A percentile compares a stretch with the other conserved stretches of the same genome.
These are phyloP conservation scores for Mastigias papua DNA, from an alignment of 30 jellyfish, hydroid and myxozoan genomes.

Conservation along the genomic window DNA sequence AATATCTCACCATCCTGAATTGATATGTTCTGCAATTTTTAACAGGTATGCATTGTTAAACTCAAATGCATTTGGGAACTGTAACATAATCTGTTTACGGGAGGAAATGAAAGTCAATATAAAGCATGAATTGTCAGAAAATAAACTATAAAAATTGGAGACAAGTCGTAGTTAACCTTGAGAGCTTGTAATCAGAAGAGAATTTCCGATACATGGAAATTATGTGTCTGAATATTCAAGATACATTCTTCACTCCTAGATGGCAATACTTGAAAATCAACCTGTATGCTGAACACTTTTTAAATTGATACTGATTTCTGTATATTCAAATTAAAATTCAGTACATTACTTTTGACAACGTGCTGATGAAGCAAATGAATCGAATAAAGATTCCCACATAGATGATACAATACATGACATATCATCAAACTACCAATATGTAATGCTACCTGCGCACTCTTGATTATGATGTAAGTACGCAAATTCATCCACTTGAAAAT, in stretches of 20 bases:
- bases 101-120: not conserved
- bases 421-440: too few relatives aligned
- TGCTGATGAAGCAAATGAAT: too few relatives aligned
- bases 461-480: too few relatives aligned
- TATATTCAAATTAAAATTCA: too few relatives aligned
- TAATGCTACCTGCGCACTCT: too few relatives aligned
- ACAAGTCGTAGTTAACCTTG: not conserved
- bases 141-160: not conserved
- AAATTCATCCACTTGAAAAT: too few relatives aligned
- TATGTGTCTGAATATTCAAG: too few relatives aligned
- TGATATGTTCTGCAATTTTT: conserved; percentile 86
- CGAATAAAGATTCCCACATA: too few relatives aligned
- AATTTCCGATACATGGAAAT: not conserved
- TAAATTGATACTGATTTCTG: too few relatives aligned
- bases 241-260: not conserved
- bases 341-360: too few relatives aligned
- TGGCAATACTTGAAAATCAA: not conserved
- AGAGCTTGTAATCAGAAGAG: not conserved
- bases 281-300: not conserved
- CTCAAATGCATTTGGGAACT: conserved; percentile 89
- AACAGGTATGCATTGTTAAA: conserved; percentile 67
- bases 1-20: conserved; percentile 89
- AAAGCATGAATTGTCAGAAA: not conserved
- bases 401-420: too few relatives aligned
- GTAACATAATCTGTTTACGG: conserved; percentile 76